phyloP scores from a whole-genome alignment of 2,888 invertebrate species.

The Agriopis marginaria region DNA sequence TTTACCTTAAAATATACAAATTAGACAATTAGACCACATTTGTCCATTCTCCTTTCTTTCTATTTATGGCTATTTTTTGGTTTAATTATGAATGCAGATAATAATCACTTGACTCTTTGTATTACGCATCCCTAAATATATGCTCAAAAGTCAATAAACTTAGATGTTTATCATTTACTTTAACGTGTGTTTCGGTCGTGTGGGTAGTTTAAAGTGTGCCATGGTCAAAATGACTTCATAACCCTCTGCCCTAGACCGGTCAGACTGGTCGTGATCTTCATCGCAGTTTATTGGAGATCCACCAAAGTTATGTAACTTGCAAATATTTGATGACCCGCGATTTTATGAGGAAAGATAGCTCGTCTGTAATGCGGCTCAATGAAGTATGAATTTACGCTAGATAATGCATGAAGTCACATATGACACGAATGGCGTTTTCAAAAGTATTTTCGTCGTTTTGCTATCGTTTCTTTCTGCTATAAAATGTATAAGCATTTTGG shows the following conservation, averaged over 20 bases:
- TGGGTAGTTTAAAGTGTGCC: conserved; percentile 58
- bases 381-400: too few species aligned
- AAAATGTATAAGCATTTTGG: too few species aligned
- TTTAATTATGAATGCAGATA: too few species aligned
- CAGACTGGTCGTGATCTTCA: conserved; percentile 49
- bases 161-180: conserved; percentile 51
- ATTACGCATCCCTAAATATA: neutral
- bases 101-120: too few species aligned
- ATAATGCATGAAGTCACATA: neutral
- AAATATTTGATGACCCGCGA: conserved; percentile 13
- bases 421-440: too few species aligned
- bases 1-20: too few species aligned
- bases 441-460: too few species aligned
- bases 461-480: too few species aligned
- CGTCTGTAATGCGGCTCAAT: neutral
- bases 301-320: conserved; percentile 43
- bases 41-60: too few species aligned
- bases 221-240: conserved; percentile 66
- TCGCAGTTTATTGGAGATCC: conserved; percentile 33
- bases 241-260: conserved; percentile 62
- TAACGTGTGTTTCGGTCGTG: conserved; percentile 48
- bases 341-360: conserved; percentile 9
- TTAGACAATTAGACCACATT: too few species aligned
- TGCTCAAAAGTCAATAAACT: conserved; percentile 48
- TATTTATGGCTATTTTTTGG: too few species aligned